These are phyloP conservation scores for Drosophila greeni DNA, from an alignment of 2,888 invertebrate genomes.

Conservation along the genomic window DNA sequence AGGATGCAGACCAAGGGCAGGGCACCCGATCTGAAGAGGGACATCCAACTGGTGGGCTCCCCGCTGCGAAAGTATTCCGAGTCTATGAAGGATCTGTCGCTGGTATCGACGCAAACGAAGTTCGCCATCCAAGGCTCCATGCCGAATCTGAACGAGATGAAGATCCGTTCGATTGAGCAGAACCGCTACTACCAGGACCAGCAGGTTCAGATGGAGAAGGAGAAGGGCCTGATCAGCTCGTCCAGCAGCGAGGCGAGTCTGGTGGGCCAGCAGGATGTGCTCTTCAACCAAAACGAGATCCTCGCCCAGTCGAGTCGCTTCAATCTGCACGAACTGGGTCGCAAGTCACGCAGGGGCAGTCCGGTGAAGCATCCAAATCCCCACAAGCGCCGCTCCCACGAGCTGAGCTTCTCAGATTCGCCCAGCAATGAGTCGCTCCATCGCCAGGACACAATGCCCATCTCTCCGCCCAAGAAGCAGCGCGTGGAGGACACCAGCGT, in stretches of 20 bases:
- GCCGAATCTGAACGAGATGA: slow-evolving; percentile 78
- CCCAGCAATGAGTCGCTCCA: slow-evolving; percentile 61
- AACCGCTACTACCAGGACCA: slow-evolving; percentile 77
- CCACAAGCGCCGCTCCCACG: slow-evolving; percentile 64
- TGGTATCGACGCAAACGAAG: slow-evolving; percentile 65
- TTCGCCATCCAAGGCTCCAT: slow-evolving; percentile 77
- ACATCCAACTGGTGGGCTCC: slow-evolving; percentile 75
- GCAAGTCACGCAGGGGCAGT: slow-evolving; percentile 54
- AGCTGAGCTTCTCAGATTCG: slow-evolving; percentile 63
- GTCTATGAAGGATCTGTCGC: slow-evolving; percentile 77
- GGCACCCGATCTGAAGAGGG: slow-evolving; percentile 68
- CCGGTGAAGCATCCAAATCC: slow-evolving; percentile 31
- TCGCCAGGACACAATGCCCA: slow-evolving; percentile 38
- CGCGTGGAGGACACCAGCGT: slow-evolving; percentile 59
- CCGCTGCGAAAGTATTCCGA: slow-evolving; percentile 77
- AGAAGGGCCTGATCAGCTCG: slow-evolving; percentile 51
- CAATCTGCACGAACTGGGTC: slow-evolving; percentile 76
- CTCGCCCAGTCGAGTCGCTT: slow-evolving; percentile 78
- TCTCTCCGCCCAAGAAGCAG: slow-evolving; percentile 77
- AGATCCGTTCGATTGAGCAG: slow-evolving; percentile 77
- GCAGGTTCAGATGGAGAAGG: slow-evolving; percentile 27
- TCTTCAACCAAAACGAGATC: slow-evolving; percentile 78
- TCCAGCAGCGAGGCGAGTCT: slow-evolving; percentile 65
- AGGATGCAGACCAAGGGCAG: slow-evolving; percentile 14
- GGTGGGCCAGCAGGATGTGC: slow-evolving; percentile 66